Percentiles rank a stretch among this genome's conserved stretches.
These are phyloP conservation scores for Xestia sexstrigata DNA, from an alignment of 2,888 invertebrate genomes.

Conservation along the genomic window DNA sequence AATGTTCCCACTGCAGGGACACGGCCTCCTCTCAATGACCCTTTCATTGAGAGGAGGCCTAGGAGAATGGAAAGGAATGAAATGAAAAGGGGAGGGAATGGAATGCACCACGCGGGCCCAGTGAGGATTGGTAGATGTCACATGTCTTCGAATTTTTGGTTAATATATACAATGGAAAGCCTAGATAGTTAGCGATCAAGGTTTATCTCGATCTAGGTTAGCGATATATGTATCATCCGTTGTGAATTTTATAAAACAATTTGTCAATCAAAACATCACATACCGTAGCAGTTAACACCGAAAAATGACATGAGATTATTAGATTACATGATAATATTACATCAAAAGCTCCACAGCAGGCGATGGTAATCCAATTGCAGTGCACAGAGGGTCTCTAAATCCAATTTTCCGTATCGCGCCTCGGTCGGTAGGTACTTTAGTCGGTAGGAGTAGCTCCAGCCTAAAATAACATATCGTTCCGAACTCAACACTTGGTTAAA, in stretches of 20 bases:
- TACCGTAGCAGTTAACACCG: not conserved
- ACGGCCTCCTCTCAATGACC: too few species aligned
- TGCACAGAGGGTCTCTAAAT: slow-evolving; percentile 66
- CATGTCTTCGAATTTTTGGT: too few species aligned
- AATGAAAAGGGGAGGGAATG: too few species aligned
- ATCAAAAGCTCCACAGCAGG: slow-evolving; percentile 52
- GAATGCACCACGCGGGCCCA: too few species aligned
- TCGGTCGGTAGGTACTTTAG: slow-evolving; percentile 49
- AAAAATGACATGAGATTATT: slow-evolving; percentile 47
- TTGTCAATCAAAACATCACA: slow-evolving; percentile 8
- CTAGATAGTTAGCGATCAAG: not conserved
- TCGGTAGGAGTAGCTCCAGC: slow-evolving; percentile 41
- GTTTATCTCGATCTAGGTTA: too few species aligned
- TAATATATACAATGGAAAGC: not conserved
- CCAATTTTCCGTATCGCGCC: slow-evolving; percentile 68
- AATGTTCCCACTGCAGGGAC: too few species aligned
- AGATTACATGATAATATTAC: slow-evolving; percentile 54
- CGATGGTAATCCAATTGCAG: slow-evolving; percentile 66
- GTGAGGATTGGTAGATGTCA: too few species aligned
- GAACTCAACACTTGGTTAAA: slow-evolving; percentile 59
- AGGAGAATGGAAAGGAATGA: too few species aligned
- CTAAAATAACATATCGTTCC: slow-evolving; percentile 67
- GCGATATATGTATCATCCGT: too few species aligned
- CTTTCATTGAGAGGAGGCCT: too few species aligned
- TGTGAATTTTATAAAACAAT: not conserved